These are phyloP conservation scores for Drosophila subobscura DNA, from an alignment of 1,140 invertebrate genomes.

Conservation along the genomic window DNA sequence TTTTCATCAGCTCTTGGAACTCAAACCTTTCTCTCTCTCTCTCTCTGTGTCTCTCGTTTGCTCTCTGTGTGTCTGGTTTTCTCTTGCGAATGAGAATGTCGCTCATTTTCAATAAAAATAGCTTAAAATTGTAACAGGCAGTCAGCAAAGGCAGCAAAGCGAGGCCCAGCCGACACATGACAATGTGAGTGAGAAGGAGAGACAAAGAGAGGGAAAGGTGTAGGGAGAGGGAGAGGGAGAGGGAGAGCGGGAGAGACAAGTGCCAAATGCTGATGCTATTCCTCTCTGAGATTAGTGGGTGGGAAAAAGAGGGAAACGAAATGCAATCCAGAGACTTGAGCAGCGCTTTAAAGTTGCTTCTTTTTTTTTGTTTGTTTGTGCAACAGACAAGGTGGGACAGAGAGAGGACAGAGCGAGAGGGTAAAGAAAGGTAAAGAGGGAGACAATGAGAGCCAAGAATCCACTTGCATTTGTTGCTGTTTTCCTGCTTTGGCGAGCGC, in stretches of 20 bases:
- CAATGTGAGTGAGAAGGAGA: slow-evolving; percentile 4
- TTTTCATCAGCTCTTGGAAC: slow-evolving; percentile 35
- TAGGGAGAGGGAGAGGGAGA: background rate
- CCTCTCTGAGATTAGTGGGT: slow-evolving; percentile 12
- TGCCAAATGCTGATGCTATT: slow-evolving; percentile 42
- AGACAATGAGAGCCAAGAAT: slow-evolving; percentile 43
- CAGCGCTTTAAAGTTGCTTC: too few relatives aligned
- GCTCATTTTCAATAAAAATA: slow-evolving; percentile 82
- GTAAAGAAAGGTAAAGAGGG: background rate
- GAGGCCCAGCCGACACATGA: background rate
- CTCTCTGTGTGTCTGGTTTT: slow-evolving; percentile 29
- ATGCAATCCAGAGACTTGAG: too few relatives aligned
- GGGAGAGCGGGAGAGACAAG: slow-evolving; percentile 19
- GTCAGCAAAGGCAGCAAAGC: slow-evolving; percentile 39
- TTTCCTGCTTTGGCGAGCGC: slow-evolving; percentile 69
- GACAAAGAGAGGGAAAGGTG: background rate
- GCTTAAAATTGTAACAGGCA: slow-evolving; percentile 78
- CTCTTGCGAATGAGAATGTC: slow-evolving; percentile 60
- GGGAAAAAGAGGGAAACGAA: too few relatives aligned
- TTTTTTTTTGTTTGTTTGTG: too few relatives aligned
- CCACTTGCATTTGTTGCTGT: slow-evolving; percentile 70
- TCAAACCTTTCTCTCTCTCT: background rate
- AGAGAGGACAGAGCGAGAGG: slow-evolving; percentile 5
- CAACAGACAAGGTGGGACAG: too few relatives aligned
- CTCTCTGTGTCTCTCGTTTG: slow-evolving; percentile 14